Conservation (phyloP, 2,797 vertebrate species). For the Anabas testudineus region DNA sequence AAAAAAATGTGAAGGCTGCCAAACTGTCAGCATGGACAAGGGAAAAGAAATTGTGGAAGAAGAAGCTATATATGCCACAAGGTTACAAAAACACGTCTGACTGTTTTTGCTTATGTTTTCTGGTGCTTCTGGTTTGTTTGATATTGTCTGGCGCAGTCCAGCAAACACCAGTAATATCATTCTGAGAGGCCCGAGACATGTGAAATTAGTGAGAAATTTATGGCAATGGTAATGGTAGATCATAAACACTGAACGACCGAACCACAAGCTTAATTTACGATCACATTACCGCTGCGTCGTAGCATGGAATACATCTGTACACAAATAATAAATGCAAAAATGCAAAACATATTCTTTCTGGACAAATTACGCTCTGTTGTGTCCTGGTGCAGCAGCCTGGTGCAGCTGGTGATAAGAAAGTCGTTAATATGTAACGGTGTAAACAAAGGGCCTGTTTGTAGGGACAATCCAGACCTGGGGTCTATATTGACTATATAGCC, state of each 20-base stretch:
- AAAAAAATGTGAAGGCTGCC: background rate
- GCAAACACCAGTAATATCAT: background rate
- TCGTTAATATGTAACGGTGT: constrained; percentile 30
- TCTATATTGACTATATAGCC: constrained; percentile 15
- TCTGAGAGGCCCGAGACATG: background rate
- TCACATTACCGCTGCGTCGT: background rate
- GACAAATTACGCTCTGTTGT: background rate
- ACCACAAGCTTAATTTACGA: background rate
- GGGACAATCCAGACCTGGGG: background rate
- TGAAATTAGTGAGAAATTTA: too few species aligned
- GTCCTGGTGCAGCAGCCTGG: constrained; percentile 15
- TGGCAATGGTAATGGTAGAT: too few species aligned
- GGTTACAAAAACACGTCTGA: too few species aligned
- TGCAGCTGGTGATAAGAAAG: constrained; percentile 35
- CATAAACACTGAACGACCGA: too few species aligned
- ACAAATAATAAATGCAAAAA: background rate
- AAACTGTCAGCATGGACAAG: background rate
- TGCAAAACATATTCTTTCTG: background rate
- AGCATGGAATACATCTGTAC: background rate
- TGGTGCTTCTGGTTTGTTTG: too few species aligned
- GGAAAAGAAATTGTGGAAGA: background rate
- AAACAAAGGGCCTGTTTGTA: constrained; percentile 5
- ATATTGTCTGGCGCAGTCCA: too few species aligned
- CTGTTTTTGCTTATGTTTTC: too few species aligned
- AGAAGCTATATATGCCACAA: background rate